Percentiles rank a stretch among this genome's conserved stretches.
Evolutionary conservation across 2,113 vertebrate genomes (phyloP).

Genomic region (Microtus richardsoni): DNA sequence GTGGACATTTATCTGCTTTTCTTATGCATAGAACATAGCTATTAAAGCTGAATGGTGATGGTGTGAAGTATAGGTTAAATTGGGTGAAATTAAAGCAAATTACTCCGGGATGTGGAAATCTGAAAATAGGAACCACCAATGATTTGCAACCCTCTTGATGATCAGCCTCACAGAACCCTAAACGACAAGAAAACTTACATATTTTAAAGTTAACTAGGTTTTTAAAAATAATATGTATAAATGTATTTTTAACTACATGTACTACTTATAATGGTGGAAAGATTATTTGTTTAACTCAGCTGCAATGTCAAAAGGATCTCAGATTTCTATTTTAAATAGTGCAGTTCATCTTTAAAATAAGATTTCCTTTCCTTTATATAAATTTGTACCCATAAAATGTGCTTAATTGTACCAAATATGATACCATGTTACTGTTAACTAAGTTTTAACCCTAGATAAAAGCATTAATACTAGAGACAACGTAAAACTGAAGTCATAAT

Average conservation of each 20-base stretch:
- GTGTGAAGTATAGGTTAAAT: slow-evolving; percentile 97
- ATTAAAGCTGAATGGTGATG: slow-evolving; percentile 96
- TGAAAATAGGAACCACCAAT: slow-evolving; percentile 93
- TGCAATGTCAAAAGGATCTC: slow-evolving; percentile 76
- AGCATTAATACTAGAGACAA: slow-evolving; percentile 46
- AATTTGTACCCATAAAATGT: slow-evolving; percentile 67
- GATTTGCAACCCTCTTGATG: slow-evolving; percentile 93
- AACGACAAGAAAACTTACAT: slow-evolving; percentile 92
- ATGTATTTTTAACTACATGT: slow-evolving; percentile 88
- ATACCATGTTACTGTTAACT: slow-evolving; percentile 22
- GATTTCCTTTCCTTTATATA: slow-evolving; percentile 63
- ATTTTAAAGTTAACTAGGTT: slow-evolving; percentile 92
- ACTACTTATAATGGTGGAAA: slow-evolving; percentile 82
- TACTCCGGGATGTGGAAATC: slow-evolving; percentile 94
- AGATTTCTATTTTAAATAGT: slow-evolving; percentile 78
- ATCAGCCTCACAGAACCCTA: slow-evolving; percentile 93
- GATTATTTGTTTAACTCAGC: slow-evolving; percentile 87
- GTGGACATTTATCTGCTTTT: slow-evolving; percentile 96
- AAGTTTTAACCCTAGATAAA: slow-evolving; percentile 63
- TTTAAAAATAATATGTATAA: slow-evolving; percentile 89
- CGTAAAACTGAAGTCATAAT: slow-evolving; percentile 45
- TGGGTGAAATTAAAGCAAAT: slow-evolving; percentile 99
- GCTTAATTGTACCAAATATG: slow-evolving; percentile 58
- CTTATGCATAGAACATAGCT: slow-evolving; percentile 93
- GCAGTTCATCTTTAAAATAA: slow-evolving; percentile 68